Evolutionary conservation across 2,113 vertebrate species (phyloP).

Genomic region (Sclerurus mexicanus): DNA sequence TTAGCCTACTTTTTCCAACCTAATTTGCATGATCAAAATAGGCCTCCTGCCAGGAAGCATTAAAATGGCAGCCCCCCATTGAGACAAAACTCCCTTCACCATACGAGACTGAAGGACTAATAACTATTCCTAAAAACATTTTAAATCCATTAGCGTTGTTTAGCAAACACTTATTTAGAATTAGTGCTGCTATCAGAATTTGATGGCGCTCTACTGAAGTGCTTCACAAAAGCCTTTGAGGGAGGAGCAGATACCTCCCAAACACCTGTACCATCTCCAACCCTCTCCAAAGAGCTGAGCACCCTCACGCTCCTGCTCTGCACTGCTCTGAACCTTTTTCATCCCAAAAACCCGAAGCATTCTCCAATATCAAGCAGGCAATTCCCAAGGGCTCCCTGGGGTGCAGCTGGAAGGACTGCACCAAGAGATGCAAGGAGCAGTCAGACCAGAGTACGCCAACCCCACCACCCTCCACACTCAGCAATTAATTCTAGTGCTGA

Average conservation of each 20-base stretch:
- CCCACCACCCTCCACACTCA: neutral
- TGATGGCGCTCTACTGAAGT: neutral
- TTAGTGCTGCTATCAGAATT: neutral
- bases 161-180: slow-evolving; percentile 61
- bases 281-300: neutral
- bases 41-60: slow-evolving; percentile 58
- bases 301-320: rapidly evolving
- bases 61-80: slow-evolving; percentile 49
- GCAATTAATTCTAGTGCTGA: neutral
- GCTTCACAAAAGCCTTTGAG: neutral
- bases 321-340: rapidly evolving
- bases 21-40: slow-evolving; percentile 64
- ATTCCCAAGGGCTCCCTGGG: neutral
- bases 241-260: neutral
- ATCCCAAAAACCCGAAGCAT: neutral
- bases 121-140: slow-evolving; percentile 52
- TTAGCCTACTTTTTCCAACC: slow-evolving; percentile 60
- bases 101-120: slow-evolving; percentile 18
- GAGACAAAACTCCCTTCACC: slow-evolving; percentile 41
- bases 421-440: neutral
- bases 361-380: neutral
- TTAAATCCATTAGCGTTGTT: slow-evolving; percentile 47
- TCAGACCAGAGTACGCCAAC: neutral
- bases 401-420: neutral
- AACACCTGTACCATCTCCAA: neutral